Evolutionary conservation across 1,140 invertebrate genomes (phyloP).

Genomic region (Aphaenogaster ashmeadi): DNA sequence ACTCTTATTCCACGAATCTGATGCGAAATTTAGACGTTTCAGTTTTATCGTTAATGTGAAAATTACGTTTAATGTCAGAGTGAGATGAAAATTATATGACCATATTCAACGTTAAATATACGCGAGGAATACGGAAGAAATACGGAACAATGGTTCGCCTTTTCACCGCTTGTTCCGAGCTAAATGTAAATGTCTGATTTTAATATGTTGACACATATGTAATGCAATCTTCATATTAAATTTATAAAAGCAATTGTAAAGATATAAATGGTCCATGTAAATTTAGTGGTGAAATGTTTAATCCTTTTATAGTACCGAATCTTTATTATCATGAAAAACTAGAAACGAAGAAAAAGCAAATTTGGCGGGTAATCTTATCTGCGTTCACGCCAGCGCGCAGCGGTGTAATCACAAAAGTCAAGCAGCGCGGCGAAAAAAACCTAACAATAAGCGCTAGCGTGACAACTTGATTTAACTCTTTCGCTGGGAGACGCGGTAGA

Average conservation of each 20-base stretch:
- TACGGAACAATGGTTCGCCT: constrained; percentile 26
- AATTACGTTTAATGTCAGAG: constrained; percentile 6
- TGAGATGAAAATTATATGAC: constrained; percentile 17
- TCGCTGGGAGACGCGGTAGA: constrained; percentile 2
- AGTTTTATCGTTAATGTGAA: constrained; percentile 24
- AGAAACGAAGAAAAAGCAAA: background rate
- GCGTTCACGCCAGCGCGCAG: background rate
- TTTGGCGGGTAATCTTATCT: constrained; percentile 7
- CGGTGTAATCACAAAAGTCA: background rate
- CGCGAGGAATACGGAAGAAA: background rate
- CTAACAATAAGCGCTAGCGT: constrained; percentile 51
- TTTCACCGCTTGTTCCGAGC: background rate
- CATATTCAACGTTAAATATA: constrained; percentile 34
- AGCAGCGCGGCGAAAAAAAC: constrained; percentile 5
- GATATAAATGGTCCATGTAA: background rate
- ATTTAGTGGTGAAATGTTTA: background rate
- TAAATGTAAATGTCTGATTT: constrained; percentile 44
- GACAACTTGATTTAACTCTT: constrained; percentile 58
- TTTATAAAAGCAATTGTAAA: constrained; percentile 31
- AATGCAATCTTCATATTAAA: constrained; percentile 3
- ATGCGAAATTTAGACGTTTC: background rate
- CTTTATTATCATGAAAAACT: background rate
- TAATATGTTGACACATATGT: constrained; percentile 15
- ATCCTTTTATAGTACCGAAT: background rate
- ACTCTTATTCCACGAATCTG: background rate